Evolutionary conservation across 2,888 invertebrate genomes (phyloP).

Genomic region (Malachius bipustulatus): DNA sequence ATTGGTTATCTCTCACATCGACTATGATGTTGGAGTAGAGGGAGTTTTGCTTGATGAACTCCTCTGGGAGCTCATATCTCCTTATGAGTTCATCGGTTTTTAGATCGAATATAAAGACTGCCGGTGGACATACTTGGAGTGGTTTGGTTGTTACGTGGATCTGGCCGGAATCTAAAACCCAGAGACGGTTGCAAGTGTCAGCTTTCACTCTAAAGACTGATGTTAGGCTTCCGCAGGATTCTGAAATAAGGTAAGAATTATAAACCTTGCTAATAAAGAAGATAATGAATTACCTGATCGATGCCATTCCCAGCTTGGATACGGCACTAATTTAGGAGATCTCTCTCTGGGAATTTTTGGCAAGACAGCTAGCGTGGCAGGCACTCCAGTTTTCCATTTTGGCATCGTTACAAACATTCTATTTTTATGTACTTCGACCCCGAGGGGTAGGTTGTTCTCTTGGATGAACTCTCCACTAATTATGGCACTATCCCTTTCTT

Average conservation of each 20-base stretch:
- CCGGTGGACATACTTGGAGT: constrained; percentile 59
- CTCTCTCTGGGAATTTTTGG: constrained; percentile 43
- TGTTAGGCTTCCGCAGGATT: constrained; percentile 54
- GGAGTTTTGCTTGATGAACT: constrained; percentile 53
- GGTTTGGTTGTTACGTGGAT: constrained; percentile 55
- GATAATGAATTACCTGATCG: constrained; percentile 37
- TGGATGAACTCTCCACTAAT: constrained; percentile 50
- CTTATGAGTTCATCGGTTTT: constrained; percentile 46
- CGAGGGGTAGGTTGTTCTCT: constrained; percentile 61
- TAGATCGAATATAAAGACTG: constrained; percentile 61
- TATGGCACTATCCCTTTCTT: constrained; percentile 47
- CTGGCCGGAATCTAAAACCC: constrained; percentile 72
- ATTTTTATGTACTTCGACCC: constrained; percentile 56
- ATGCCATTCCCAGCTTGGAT: constrained; percentile 64
- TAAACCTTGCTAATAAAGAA: neutral
- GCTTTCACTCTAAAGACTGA: constrained; percentile 66
- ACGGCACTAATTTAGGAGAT: constrained; percentile 56
- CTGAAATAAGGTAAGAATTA: constrained; percentile 24
- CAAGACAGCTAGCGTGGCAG: constrained; percentile 58
- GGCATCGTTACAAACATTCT: constrained; percentile 62
- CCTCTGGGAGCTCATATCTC: constrained; percentile 51
- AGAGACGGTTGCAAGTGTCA: constrained; percentile 63
- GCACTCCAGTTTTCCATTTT: constrained; percentile 63
- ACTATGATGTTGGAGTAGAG: constrained; percentile 56
- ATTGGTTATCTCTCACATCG: constrained; percentile 47